These are phyloP conservation scores for Cariama cristata DNA, from an alignment of 2,113 vertebrate genomes.

Conservation along the genomic window DNA sequence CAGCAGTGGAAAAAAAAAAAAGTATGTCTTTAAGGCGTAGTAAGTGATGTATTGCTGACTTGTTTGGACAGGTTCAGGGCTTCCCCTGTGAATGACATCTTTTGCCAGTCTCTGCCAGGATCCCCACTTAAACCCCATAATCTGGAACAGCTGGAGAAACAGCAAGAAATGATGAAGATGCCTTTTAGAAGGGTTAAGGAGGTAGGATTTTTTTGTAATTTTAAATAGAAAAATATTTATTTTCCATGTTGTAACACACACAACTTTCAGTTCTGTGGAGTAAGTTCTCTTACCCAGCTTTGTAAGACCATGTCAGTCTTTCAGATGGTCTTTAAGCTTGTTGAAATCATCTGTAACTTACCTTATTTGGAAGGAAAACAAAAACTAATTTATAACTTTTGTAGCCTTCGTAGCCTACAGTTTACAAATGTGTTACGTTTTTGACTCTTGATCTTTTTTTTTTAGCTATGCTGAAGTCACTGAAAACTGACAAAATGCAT, in stretches of 20 bases:
- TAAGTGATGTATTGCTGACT: neutral
- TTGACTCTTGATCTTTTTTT: neutral
- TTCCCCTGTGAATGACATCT: slow-evolving; percentile 96
- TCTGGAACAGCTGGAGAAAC: slow-evolving; percentile 87
- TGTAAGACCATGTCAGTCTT: neutral
- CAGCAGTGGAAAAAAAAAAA: neutral
- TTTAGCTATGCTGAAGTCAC: neutral
- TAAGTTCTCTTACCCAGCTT: neutral
- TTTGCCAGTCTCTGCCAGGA: slow-evolving; percentile 92
- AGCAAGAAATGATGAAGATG: slow-evolving; percentile 88
- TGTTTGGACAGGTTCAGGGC: slow-evolving; percentile 84
- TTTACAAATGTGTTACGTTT: neutral
- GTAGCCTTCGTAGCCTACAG: neutral
- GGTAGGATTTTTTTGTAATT: slow-evolving; percentile 57
- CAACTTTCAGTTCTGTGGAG: neutral
- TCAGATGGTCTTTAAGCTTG: neutral
- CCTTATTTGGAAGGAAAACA: neutral
- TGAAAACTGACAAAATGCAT: neutral
- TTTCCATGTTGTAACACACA: neutral
- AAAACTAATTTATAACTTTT: neutral
- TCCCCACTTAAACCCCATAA: slow-evolving; percentile 91
- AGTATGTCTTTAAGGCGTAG: fast-evolving
- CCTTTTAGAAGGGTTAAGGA: slow-evolving; percentile 85
- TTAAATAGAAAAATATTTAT: neutral
- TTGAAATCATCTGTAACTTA: neutral